phyloP scores from a whole-genome alignment of 64 coral and sea anemone species.

The Anthopleura sola region DNA sequence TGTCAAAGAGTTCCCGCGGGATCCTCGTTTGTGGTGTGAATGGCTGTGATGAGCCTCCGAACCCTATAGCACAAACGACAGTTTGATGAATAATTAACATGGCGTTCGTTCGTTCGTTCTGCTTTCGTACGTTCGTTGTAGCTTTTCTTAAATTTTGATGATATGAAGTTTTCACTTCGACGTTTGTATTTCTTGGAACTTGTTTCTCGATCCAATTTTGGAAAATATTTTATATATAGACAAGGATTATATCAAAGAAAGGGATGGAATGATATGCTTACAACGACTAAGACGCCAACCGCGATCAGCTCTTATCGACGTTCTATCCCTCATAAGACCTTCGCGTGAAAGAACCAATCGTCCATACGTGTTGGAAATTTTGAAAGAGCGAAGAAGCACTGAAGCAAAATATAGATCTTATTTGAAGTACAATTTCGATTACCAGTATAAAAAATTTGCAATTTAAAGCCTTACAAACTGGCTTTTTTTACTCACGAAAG shows the following conservation, averaged over 20 bases:
- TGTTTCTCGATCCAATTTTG: slow-evolving; percentile 19
- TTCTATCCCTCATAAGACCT: too few species aligned
- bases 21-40: slow-evolving; percentile 59
- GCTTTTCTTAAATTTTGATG: slow-evolving; percentile 7
- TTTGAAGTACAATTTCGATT: background rate
- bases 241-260: background rate
- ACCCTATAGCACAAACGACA: slow-evolving; percentile 30
- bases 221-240: slow-evolving; percentile 8
- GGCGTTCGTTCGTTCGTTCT: background rate
- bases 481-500: background rate
- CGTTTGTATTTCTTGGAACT: slow-evolving; percentile 16
- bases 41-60: slow-evolving; percentile 30
- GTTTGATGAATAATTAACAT: slow-evolving; percentile 5
- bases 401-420: background rate
- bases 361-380: background rate
- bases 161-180: slow-evolving; percentile 6
- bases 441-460: background rate
- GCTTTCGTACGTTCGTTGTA: background rate
- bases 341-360: background rate
- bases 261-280: background rate
- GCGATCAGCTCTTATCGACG: too few species aligned
- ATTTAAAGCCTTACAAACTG: background rate
- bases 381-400: background rate
- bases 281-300: too few species aligned
- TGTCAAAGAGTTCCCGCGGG: slow-evolving; percentile 10